Evolutionary conservation across 92 coral and sea anemone species (phyloP).

Genomic region (Pocillopora meandrina): DNA sequence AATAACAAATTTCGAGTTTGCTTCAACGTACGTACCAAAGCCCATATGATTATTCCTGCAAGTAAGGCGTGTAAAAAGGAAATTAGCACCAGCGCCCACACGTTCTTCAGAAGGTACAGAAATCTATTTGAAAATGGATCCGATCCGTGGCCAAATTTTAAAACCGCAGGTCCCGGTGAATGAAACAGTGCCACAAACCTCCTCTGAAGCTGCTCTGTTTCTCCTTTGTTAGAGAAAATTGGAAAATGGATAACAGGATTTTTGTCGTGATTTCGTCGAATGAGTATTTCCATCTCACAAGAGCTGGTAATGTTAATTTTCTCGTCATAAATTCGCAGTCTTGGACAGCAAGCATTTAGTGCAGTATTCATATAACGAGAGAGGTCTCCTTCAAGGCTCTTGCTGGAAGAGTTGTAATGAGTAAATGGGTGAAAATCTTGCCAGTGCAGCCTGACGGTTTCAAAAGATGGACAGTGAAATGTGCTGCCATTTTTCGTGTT

Average conservation of each 20-base stretch:
- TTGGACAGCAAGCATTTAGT: conserved; percentile 5
- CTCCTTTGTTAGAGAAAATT: conserved; percentile 27
- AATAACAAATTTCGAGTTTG: neutral
- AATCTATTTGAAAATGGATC: neutral
- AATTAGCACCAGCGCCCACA: neutral
- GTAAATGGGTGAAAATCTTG: conserved; percentile 17
- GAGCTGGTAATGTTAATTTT: conserved; percentile 7
- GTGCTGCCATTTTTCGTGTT: neutral
- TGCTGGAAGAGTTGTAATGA: conserved; percentile 12
- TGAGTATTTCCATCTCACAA: conserved; percentile 17
- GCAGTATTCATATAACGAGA: neutral
- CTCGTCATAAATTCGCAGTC: neutral
- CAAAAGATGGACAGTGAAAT: conserved; percentile 1
- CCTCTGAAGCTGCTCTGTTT: conserved; percentile 23
- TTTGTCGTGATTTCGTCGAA: neutral
- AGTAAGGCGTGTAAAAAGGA: conserved; percentile 1
- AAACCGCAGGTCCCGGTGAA: conserved; percentile 37
- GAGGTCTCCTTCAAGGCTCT: conserved; percentile 17
- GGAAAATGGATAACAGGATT: conserved; percentile 20
- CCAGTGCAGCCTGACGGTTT: neutral
- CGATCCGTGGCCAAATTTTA: neutral
- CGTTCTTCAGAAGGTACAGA: neutral
- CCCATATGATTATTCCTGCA: conserved; percentile 13
- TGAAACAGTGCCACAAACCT: conserved; percentile 28
- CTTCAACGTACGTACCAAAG: neutral